Conservation (phyloP, 1,140 invertebrate genomes). For the Phenacoccus solenopsis region DNA sequence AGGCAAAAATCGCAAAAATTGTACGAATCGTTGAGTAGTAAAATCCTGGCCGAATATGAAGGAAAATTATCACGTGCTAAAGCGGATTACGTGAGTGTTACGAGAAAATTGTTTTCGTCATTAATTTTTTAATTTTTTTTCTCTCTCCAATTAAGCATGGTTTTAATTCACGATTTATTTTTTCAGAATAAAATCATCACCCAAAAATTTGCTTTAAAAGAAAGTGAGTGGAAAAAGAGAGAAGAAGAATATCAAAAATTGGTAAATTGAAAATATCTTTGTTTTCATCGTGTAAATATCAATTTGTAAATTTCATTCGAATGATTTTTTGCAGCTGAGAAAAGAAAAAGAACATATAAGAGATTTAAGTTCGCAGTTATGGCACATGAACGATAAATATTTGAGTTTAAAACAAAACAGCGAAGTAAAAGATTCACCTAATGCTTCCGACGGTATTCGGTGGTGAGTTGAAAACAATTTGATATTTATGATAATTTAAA, state of each 20-base stretch:
- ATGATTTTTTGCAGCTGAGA: slow-evolving; percentile 20
- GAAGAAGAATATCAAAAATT: slow-evolving; percentile 1
- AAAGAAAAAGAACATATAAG: slow-evolving; percentile 23
- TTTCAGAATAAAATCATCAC: neutral
- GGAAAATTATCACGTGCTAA: neutral
- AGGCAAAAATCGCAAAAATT: neutral
- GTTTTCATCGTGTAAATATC: too few relatives aligned
- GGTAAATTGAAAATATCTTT: too few relatives aligned
- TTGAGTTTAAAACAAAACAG: slow-evolving; percentile 23
- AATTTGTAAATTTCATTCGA: neutral
- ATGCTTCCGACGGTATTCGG: neutral
- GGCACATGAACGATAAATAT: slow-evolving; percentile 26
- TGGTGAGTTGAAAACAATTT: neutral
- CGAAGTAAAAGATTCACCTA: neutral
- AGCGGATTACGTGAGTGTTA: neutral
- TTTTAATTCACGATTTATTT: neutral
- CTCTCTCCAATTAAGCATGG: neutral
- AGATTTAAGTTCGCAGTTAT: slow-evolving; percentile 24
- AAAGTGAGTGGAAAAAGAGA: neutral
- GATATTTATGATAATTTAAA: neutral
- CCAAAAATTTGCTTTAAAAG: neutral
- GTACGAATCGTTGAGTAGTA: neutral
- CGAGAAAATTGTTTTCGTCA: neutral
- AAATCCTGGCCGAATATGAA: neutral
- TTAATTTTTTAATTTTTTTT: neutral